Conservation (phyloP, 2,888 invertebrate genomes). For the Diarsia brunnea region DNA sequence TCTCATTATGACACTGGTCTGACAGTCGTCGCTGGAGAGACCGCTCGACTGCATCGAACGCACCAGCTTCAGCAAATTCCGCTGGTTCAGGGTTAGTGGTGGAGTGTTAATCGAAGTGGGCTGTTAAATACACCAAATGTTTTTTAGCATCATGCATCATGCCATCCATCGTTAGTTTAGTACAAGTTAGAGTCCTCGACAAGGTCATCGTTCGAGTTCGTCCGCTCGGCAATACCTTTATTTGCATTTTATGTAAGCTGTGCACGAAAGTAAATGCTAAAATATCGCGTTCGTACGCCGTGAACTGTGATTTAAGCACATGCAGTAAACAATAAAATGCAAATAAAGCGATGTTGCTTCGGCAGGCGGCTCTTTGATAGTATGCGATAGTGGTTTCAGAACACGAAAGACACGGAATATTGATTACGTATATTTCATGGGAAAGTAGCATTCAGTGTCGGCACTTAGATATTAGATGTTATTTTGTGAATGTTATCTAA, state of each 20-base stretch:
- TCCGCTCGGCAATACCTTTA: conserved; percentile 80
- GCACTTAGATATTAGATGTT: conserved; percentile 50
- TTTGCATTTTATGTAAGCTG: conserved; percentile 91
- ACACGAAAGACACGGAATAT: conserved; percentile 74
- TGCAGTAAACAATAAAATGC: conserved; percentile 90
- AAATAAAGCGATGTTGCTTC: conserved; percentile 88
- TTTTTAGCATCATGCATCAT: conserved; percentile 88
- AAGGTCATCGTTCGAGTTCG: conserved; percentile 75
- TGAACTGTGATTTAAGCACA: conserved; percentile 88
- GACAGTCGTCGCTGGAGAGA: conserved; percentile 90
- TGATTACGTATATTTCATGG: conserved; percentile 68
- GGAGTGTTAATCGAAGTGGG: conserved; percentile 89
- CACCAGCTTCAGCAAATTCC: conserved; percentile 90
- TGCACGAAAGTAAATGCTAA: conserved; percentile 85
- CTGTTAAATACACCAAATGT: conserved; percentile 89
- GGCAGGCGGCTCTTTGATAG: conserved; percentile 77
- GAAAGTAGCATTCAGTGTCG: conserved; percentile 55
- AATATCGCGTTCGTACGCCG: conserved; percentile 80
- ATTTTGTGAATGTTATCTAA: conserved; percentile 51
- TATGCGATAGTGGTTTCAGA: conserved; percentile 78
- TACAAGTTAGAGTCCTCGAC: conserved; percentile 73
- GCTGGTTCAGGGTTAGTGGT: conserved; percentile 91
- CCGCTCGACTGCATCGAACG: conserved; percentile 91
- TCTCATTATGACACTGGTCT: conserved; percentile 88
- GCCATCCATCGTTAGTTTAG: conserved; percentile 80